Base-by-base conservation (phyloP, 1,140 invertebrate species). In the Delia radicum region DNA sequence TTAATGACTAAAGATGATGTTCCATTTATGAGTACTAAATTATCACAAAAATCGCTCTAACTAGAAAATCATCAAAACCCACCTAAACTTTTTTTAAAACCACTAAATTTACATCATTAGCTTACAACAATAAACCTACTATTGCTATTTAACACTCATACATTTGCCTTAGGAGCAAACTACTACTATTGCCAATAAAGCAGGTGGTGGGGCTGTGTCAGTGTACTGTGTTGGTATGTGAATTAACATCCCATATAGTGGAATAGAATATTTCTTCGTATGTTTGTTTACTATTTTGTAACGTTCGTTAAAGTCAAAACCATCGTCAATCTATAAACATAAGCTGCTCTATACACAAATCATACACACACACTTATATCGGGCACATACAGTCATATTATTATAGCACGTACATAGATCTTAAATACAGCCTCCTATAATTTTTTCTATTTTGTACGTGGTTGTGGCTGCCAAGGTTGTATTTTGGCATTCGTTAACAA, bases 391-490 rank as follows among this genome's bases (percentile, higher is more conserved):
- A 4, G 2, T 48, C n/a, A n/a, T 48, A n/a, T 48, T n/a, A 48
- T 18, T 48, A n/a, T 7, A 48, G 46, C 46, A 48, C 46, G 46
- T 48, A 48, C 46, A n/a, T 48, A n/a, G 1, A 18, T 48, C 46
- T 48, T 48, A 48, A 48, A 13, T 48, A 48, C 46, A 48, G 46
- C 46, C 46, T 48, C 46, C n/a, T n/a, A 3, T 48, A 48, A 48
- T 48, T 2, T 2, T 33, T 33, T 33, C 15, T n/a, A 48, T n/a
- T 48, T 48, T 48, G 46, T 48, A 33, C 33, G 46, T 48, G 15
- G 13, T 29, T 67, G 63, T 67, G 63, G 28, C 33, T 67, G 63
- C 33, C 28, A 67, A 67, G 63, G 63, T 67, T 67, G 63, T 67
- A 67, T 67, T 29, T 31, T 67, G 63, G 63, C 63, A 67, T 67